Evolutionary conservation across 2,113 vertebrate genomes (phyloP).

Genomic region (crab-eating macaque (Macaca fascicularis)): T2T-MFA8v1.1 NC_088376.1:199820501-199821000

Average conservation of each 20-base stretch:
- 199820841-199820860: not conserved
- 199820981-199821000: not conserved
- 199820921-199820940: not conserved
- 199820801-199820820: conserved; percentile 14
- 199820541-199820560: conserved; percentile 7
- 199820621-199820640: not conserved
- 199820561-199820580: not conserved
- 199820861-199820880: not conserved
- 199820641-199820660: not conserved
- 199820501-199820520: not conserved
- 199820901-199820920: not conserved
- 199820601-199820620: not conserved
- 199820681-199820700: not conserved
- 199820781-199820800: not conserved
- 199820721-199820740: not conserved
- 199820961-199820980: not conserved
- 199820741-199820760: conserved; percentile 18
- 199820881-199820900: not conserved
- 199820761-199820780: not conserved
- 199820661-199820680: not conserved
- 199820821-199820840: not conserved
- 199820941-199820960: not conserved
- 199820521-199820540: not conserved
- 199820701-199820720: not conserved
- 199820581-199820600: not conserved